A percentile compares a stretch with the other conserved stretches of the same genome.
Conservation (phyloP, 1,140 invertebrate species). For the Ceratina australensis region DNA sequence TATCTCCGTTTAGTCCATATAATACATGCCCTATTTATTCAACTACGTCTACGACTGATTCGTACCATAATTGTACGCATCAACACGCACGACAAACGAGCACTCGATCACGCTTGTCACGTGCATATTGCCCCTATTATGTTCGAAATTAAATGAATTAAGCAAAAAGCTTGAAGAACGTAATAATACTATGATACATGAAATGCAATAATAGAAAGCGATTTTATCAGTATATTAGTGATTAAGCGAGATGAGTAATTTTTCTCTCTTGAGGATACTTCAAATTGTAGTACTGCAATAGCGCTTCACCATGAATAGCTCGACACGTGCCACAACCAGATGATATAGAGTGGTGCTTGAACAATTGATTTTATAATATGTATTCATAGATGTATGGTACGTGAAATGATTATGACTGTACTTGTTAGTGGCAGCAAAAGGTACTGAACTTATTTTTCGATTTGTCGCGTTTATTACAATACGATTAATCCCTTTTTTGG, state of each 20-base stretch:
- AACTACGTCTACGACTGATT: too few species aligned
- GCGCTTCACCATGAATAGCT: slow-evolving; percentile 12
- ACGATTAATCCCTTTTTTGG: neutral
- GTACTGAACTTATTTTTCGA: too few species aligned
- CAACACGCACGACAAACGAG: neutral
- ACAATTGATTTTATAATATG: slow-evolving; percentile 37
- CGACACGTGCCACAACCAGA: slow-evolving; percentile 6
- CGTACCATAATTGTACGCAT: neutral
- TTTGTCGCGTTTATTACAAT: too few species aligned
- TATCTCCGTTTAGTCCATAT: too few species aligned
- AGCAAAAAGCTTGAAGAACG: too few species aligned
- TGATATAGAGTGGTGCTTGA: slow-evolving; percentile 35
- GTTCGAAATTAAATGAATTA: neutral
- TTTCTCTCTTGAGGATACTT: neutral
- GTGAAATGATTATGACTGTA: slow-evolving; percentile 30
- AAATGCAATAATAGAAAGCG: too few species aligned
- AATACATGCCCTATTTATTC: neutral
- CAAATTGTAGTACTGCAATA: neutral
- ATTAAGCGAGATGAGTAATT: neutral
- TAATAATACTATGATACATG: too few species aligned
- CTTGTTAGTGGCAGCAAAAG: slow-evolving; percentile 17
- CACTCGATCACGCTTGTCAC: neutral
- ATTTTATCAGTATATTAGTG: too few species aligned
- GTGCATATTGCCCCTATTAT: neutral
- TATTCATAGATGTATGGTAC: neutral